Evolutionary conservation across 1,140 invertebrate species (phyloP).

Genomic region (Pogonognathellus flavescens): DNA sequence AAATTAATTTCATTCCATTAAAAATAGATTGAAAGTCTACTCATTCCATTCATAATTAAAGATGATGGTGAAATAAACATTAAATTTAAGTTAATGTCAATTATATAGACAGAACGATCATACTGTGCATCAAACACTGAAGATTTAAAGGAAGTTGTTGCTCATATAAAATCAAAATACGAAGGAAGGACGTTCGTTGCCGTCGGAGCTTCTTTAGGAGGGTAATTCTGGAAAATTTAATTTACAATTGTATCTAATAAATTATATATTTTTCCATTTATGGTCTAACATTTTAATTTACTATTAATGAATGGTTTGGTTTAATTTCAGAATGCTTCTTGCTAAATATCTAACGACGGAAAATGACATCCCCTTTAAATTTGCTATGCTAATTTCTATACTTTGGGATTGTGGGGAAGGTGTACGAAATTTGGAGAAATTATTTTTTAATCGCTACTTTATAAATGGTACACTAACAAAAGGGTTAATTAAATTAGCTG

Average conservation of each 20-base stretch:
- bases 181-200: constrained; percentile 79
- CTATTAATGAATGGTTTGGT: no score
- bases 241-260: no score
- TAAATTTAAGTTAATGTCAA: no score
- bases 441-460: constrained; percentile 79
- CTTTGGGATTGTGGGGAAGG: constrained; percentile 86
- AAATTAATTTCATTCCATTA: no score
- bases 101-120: constrained; percentile 78
- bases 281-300: no score
- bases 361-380: constrained; percentile 76
- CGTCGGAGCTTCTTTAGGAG: constrained; percentile 87
- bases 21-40: no score
- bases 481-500: constrained; percentile 75
- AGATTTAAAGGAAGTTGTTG: constrained; percentile 82
- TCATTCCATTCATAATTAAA: no score
- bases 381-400: constrained; percentile 77
- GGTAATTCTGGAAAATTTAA: no score
- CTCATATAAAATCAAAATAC: constrained; percentile 77
- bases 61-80: no score
- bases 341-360: constrained; percentile 84
- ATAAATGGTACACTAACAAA: constrained; percentile 82
- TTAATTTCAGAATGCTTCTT: constrained; percentile 73
- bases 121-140: constrained; percentile 87
- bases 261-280: no score
- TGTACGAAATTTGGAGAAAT: constrained; percentile 81